Conservation (phyloP, 2,113 vertebrate genomes). For the Sakesphorus luctuosus region DNA sequence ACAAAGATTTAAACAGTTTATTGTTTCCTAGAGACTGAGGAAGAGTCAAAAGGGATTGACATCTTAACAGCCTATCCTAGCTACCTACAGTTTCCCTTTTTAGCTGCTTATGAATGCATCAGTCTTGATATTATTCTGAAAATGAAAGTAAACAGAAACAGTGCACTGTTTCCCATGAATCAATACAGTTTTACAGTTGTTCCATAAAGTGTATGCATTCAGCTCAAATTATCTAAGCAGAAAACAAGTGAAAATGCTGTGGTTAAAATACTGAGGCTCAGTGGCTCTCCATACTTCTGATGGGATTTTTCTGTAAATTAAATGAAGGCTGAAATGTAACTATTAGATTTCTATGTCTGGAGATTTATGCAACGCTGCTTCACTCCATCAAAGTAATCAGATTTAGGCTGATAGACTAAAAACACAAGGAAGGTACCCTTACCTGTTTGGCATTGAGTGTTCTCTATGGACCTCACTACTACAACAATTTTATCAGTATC, state of each 20-base stretch:
- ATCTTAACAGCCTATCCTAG: background rate
- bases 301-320: background rate
- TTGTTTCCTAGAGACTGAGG: background rate
- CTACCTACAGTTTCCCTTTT: background rate
- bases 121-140: background rate
- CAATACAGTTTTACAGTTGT: background rate
- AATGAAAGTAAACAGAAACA: background rate
- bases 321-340: background rate
- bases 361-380: background rate
- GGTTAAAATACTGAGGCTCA: background rate
- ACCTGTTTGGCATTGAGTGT: rapidly evolving
- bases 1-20: background rate
- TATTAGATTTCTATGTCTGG: background rate
- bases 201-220: background rate
- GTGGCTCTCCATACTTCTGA: background rate
- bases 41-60: background rate
- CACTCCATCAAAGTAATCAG: background rate
- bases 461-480: background rate
- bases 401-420: background rate
- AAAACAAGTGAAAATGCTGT: background rate
- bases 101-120: background rate
- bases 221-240: background rate
- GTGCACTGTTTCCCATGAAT: background rate
- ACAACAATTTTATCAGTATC: rapidly evolving
- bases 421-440: background rate